Evolutionary conservation across 2,113 vertebrate genomes (phyloP), one percentile per base, ranked within the genome.

Genomic region (Hyla sarda): DNA sequence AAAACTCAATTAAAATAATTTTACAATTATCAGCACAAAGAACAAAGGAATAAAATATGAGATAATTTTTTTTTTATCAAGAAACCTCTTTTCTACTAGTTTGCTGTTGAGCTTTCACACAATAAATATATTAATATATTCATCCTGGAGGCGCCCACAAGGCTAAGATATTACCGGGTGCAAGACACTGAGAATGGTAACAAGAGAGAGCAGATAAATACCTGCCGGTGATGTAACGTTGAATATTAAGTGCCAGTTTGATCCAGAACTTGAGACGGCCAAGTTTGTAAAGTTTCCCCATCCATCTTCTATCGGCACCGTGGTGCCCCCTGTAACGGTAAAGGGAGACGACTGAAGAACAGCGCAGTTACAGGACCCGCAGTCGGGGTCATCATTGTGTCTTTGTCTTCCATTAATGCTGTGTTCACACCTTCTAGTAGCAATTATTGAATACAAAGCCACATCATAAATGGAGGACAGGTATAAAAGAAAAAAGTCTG

Each of bases 191-290:
- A 25, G 60, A 48, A 0, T 0, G 84, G 86, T 75, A 84, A 56
- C 1, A 5, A 80, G 0, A 5, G 28, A 60, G 48, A 14, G 54
- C 17, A 76, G 37, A 8, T 0, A 34, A 81, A 91, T 92, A 95
- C 93, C 94, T 92, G 93, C 92, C 87, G 94, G 93, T 54, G 89
- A 95, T 45, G 60, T 92, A 54, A 95, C 93, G 67, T 91, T 93
- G 82, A 95, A 94, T 82, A 90, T 76, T 34, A 95, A 91, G 58
- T 75, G 90, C 92, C 92, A 95, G 78, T 91, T 89, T 69, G 89
- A 91, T 25, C 93, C 93, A 45, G 91, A 90, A 37, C 87, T 91
- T 85, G 92, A 91, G 74, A 95, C 25, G 0, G 92, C 85, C 90
- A 95, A 87, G 47, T 88, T 89, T 37, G 90, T 93, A 90, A 95